Conservation (phyloP, 2,888 invertebrate species). For the Ochropacha duplaris region DNA sequence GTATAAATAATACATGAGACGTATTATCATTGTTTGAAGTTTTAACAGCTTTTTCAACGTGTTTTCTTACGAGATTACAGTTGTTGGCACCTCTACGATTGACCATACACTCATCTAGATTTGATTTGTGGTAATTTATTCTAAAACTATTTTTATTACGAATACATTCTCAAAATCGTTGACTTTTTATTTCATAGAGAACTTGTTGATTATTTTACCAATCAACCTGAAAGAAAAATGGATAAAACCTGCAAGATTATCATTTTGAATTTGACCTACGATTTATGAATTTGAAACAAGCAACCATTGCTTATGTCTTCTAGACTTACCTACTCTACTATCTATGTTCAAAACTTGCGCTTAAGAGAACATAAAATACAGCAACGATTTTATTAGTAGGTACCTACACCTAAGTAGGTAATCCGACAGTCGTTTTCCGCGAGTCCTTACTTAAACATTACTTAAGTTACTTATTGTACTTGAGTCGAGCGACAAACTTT, state of each 20-base stretch:
- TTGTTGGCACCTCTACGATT: slow-evolving; percentile 21
- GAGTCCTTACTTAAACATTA: slow-evolving; percentile 31
- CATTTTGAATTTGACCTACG: no score
- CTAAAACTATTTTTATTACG: neutral
- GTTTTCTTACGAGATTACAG: slow-evolving; percentile 31
- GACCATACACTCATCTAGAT: neutral
- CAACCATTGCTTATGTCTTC: no score
- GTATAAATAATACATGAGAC: slow-evolving; percentile 74
- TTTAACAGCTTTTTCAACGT: slow-evolving; percentile 57
- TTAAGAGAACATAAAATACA: neutral
- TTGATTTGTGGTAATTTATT: neutral
- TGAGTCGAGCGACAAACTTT: slow-evolving; percentile 24
- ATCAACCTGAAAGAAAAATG: no score
- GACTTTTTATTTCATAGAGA: no score
- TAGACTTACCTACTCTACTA: neutral
- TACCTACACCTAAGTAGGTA: slow-evolving; percentile 19
- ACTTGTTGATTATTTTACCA: no score
- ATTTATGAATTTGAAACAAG: no score
- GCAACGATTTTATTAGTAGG: slow-evolving; percentile 3
- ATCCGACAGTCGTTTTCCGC: slow-evolving; percentile 18
- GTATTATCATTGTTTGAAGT: slow-evolving; percentile 68
- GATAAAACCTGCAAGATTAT: no score
- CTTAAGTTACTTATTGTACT: slow-evolving; percentile 37
- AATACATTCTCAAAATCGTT: neutral
- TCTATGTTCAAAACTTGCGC: neutral